Conservation (phyloP, 2,797 vertebrate species). For the Pseudomugil tenellus region DNA sequence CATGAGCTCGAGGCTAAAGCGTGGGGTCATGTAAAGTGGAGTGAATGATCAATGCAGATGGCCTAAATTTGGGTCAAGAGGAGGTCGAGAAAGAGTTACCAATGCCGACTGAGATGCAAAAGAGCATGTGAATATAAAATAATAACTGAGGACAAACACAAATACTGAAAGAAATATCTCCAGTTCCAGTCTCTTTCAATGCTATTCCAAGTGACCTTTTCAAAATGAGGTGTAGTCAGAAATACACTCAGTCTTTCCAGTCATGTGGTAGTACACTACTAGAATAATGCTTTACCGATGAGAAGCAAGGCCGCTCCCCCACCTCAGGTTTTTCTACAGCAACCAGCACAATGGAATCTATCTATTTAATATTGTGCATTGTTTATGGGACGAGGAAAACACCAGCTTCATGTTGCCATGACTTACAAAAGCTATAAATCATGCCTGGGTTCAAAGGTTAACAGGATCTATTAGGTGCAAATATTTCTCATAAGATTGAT, state of each 20-base stretch:
- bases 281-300: constrained; percentile 67
- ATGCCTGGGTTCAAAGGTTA: constrained; percentile 63
- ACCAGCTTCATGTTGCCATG: constrained; percentile 31
- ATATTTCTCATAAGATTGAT: constrained; percentile 36
- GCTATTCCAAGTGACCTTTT: constrained; percentile 67
- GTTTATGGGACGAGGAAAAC: constrained; percentile 22
- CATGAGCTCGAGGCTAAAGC: constrained; percentile 55
- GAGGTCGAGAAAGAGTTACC: constrained; percentile 36
- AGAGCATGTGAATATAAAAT: constrained; percentile 27
- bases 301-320: constrained; percentile 45
- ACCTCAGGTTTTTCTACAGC: constrained; percentile 8
- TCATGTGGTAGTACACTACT: constrained; percentile 23
- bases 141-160: constrained; percentile 7
- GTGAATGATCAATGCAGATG: constrained; percentile 70
- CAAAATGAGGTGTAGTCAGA: constrained; percentile 72
- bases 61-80: constrained; percentile 69
- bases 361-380: constrained; percentile 13
- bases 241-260: constrained; percentile 24
- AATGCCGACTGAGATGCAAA: constrained; percentile 1
- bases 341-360: constrained; percentile 2
- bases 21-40: constrained; percentile 56
- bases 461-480: constrained; percentile 47
- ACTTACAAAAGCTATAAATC: constrained; percentile 56
- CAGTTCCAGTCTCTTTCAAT: neutral
- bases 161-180: constrained; percentile 24